Evolutionary conservation across 2,113 vertebrate genomes (phyloP).

Genomic region (Lates calcarifer): DNA sequence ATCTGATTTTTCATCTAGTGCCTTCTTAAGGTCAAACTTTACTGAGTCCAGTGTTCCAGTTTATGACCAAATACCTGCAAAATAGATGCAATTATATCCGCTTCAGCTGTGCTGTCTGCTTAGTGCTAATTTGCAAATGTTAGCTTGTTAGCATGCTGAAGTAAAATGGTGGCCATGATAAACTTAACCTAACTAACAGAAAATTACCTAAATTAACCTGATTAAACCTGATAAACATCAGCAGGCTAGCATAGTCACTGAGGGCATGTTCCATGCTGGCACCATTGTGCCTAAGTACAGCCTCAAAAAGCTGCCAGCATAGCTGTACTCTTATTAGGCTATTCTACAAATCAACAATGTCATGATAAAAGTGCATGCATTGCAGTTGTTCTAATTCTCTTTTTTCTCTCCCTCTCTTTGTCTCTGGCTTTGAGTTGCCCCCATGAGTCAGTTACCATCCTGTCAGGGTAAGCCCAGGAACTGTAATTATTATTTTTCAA

Average conservation of each 20-base stretch:
- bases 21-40: not conserved
- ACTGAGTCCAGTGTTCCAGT: not conserved
- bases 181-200: too few relatives aligned
- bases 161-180: too few relatives aligned
- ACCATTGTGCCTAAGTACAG: not conserved
- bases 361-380: not conserved
- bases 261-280: too few relatives aligned
- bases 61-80: not conserved
- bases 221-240: too few relatives aligned
- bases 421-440: slow-evolving; percentile 12
- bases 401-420: slow-evolving; percentile 1
- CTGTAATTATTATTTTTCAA: slow-evolving; percentile 62
- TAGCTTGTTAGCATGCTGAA: not conserved
- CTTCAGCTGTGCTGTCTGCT: not conserved
- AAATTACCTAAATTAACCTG: too few relatives aligned
- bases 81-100: not conserved
- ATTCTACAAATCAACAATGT: not conserved
- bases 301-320: not conserved
- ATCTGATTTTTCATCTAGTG: not conserved
- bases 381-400: not conserved
- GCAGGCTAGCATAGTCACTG: too few relatives aligned
- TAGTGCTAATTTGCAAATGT: not conserved
- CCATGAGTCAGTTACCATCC: slow-evolving; percentile 20
- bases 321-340: not conserved
- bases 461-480: slow-evolving; percentile 21